phyloP scores from a whole-genome alignment of 2,113 vertebrate species.

The Chiloscyllium plagiosum region DNA sequence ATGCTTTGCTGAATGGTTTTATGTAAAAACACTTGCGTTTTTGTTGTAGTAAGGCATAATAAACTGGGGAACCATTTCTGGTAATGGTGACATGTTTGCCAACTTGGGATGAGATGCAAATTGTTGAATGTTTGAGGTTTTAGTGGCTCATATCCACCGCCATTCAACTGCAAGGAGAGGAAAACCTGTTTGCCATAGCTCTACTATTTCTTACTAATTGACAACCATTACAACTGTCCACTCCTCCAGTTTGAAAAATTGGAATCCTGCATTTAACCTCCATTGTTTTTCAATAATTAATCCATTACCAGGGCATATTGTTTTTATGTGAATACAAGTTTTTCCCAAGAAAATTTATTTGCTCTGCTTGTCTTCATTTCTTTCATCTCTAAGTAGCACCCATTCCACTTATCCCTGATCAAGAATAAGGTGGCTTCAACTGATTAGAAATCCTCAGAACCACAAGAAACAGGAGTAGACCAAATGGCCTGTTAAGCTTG shows the following conservation, averaged over 20 bases:
- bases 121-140: not conserved
- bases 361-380: not conserved
- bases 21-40: too few species aligned
- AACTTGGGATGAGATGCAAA: not conserved
- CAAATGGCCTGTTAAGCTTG: too few species aligned
- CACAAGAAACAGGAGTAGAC: too few species aligned
- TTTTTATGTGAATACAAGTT: not conserved
- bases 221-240: not conserved
- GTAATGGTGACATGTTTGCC: not conserved
- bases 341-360: not conserved
- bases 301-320: not conserved
- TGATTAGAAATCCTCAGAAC: not conserved
- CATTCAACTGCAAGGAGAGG: not conserved
- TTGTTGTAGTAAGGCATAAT: too few species aligned
- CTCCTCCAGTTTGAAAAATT: not conserved
- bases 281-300: not conserved
- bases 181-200: not conserved
- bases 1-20: too few species aligned
- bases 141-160: not conserved
- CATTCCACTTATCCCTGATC: not conserved
- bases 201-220: not conserved
- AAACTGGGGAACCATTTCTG: not conserved
- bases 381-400: too few species aligned
- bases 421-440: not conserved
- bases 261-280: too few species aligned